These are phyloP conservation scores for Odocoileus virginianus DNA, from an alignment of 2,113 vertebrate species.

Conservation along the genomic window DNA sequence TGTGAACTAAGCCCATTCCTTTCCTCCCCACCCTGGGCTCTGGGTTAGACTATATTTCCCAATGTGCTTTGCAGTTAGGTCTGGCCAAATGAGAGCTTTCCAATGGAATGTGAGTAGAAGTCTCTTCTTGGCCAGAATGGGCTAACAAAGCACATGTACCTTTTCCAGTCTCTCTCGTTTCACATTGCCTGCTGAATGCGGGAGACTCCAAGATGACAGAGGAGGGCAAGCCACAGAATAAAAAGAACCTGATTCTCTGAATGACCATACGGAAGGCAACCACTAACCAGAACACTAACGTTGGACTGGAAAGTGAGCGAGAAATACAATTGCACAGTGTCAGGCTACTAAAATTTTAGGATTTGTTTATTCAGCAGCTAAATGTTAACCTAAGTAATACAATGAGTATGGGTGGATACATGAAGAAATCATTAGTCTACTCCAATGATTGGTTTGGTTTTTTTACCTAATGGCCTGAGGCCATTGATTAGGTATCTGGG, in stretches of 20 bases:
- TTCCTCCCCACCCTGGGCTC: background rate
- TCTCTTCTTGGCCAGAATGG: background rate
- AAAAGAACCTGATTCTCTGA: background rate
- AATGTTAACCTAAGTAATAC: background rate
- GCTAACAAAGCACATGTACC: background rate
- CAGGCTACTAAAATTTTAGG: background rate
- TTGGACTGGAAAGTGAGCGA: background rate
- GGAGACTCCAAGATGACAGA: background rate
- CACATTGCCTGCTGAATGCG: background rate
- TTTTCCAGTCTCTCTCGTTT: background rate
- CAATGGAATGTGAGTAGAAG: background rate
- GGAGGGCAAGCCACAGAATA: background rate
- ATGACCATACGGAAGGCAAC: background rate
- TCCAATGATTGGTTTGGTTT: background rate
- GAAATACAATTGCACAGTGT: background rate
- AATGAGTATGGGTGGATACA: background rate
- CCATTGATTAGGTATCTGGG: background rate
- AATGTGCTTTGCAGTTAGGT: background rate
- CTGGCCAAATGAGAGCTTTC: background rate
- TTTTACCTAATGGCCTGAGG: background rate
- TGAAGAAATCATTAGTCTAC: background rate
- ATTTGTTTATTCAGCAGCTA: background rate
- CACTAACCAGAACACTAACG: background rate
- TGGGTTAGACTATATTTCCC: background rate
- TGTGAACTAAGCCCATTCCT: background rate